Conservation (phyloP, 2,797 vertebrate genomes). For the Moxostoma hubbsi region DNA sequence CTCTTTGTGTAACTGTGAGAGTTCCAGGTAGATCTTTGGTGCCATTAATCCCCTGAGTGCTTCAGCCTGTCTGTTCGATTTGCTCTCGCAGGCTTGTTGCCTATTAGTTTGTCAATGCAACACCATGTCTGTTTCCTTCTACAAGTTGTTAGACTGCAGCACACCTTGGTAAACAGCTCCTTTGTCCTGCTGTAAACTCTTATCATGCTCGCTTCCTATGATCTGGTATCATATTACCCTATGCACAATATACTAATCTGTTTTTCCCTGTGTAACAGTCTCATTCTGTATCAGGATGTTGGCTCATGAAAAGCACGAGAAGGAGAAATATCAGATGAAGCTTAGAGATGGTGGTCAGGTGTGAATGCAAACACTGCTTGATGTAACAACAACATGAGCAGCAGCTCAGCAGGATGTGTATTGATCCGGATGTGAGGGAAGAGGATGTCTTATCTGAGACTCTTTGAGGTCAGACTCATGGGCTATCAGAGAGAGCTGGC, state of each 20-base stretch:
- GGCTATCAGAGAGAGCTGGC: conserved; percentile 2
- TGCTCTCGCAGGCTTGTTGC: conserved; percentile 4
- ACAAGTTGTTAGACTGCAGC: conserved; percentile 14
- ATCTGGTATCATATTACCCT: conserved; percentile 20
- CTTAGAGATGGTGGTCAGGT: conserved; percentile 6
- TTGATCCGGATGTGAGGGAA: conserved; percentile 21
- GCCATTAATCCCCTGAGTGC: neutral
- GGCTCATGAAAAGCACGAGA: neutral
- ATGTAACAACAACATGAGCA: conserved; percentile 33
- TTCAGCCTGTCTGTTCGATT: conserved; percentile 2
- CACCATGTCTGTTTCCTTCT: conserved; percentile 10
- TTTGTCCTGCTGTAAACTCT: conserved; percentile 36
- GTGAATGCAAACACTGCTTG: conserved; percentile 30
- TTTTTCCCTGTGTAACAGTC: conserved; percentile 19
- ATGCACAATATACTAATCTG: conserved; percentile 23
- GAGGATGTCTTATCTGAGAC: neutral
- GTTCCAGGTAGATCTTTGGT: neutral
- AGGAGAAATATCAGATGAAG: conserved; percentile 22
- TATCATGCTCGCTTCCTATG: conserved; percentile 20
- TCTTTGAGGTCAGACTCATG: neutral
- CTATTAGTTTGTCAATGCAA: conserved; percentile 29
- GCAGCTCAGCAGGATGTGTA: conserved; percentile 15
- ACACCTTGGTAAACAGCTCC: conserved; percentile 11
- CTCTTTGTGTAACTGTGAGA: neutral
- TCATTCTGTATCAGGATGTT: conserved; percentile 21